Conservation (phyloP, 2,888 invertebrate genomes). For the Galerucella pusilla region DNA sequence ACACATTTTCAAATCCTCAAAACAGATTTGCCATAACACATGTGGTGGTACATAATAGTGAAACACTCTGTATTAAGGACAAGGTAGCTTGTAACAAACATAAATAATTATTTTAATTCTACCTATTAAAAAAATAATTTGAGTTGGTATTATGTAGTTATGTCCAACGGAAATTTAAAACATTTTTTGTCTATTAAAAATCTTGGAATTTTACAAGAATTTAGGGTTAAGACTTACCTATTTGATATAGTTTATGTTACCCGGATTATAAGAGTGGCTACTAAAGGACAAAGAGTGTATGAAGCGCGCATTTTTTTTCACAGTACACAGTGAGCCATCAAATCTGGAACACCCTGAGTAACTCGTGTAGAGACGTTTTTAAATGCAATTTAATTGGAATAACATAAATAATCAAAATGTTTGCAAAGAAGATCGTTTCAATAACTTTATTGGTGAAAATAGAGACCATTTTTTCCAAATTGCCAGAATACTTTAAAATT, state of each 20-base stretch:
- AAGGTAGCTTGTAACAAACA: conserved; percentile 44
- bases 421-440: too few relatives aligned
- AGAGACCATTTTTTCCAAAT: too few relatives aligned
- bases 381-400: neutral
- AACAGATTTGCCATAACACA: conserved; percentile 17
- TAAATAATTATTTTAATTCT: conserved; percentile 46
- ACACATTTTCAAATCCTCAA: conserved; percentile 16
- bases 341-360: neutral
- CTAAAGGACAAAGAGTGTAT: too few relatives aligned
- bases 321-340: neutral
- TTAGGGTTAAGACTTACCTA: neutral
- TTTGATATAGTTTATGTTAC: neutral
- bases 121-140: conserved; percentile 46
- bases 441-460: too few relatives aligned
- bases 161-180: conserved; percentile 3
- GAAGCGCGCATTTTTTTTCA: too few relatives aligned
- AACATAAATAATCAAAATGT: neutral
- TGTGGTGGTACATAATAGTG: conserved; percentile 22
- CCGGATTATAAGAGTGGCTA: neutral
- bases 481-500: too few relatives aligned
- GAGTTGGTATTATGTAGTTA: conserved; percentile 21
- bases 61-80: conserved; percentile 39
- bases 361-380: neutral
- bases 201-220: conserved; percentile 26
- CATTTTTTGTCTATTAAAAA: conserved; percentile 11